Base-by-base conservation (phyloP, 2,797 vertebrate species). In the Peromyscus eremicus region DNA sequence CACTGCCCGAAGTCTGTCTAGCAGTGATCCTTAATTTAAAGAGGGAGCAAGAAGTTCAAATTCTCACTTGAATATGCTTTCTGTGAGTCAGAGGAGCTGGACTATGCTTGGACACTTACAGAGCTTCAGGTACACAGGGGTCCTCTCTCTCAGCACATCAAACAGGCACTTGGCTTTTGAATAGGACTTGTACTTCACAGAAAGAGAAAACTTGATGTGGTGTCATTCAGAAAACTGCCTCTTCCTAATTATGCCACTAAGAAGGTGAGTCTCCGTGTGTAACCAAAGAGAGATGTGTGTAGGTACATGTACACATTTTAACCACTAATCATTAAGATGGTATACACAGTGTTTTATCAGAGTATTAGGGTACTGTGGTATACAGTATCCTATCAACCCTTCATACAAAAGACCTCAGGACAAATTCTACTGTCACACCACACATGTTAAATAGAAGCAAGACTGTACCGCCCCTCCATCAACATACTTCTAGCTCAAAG, bases 271-370 rank as follows among this genome's bases (percentile, higher is more conserved):
- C 1, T 92, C 13, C 29, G 2, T 60, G 21, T 49, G 37, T 80
- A 57, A 62, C 0, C 2, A 76, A 83, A 37, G 11, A n/a, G 1
- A 0, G 34, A 1, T 43, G 11, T 71, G 6, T 12, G 5, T 19
- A 21, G 46, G 34, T 3, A 2, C 14, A 29, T 2, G 10, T 1
- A 1, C 10, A 34, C 10, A 62, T n/a, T 89, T 93, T 32, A 11
- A 34, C 87, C 25, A 52, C 62, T 52, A 52, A 52, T 52, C 52
- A 52, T 52, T 52, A 52, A 52, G 52, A 52, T 52, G 52, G 52
- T 52, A 52, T 13, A 52, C 52, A 52, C 13, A 13, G 57, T 60
- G 6, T 60, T 21, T 57, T 21, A 19, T 57, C 57, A 57, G 16
- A 60, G 57, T 6, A 52, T 52, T 52, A 52, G 2, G 52, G 52